Conservation (phyloP, 53 echinoderm and acorn worm species). For the Stichopus horrens region DNA sequence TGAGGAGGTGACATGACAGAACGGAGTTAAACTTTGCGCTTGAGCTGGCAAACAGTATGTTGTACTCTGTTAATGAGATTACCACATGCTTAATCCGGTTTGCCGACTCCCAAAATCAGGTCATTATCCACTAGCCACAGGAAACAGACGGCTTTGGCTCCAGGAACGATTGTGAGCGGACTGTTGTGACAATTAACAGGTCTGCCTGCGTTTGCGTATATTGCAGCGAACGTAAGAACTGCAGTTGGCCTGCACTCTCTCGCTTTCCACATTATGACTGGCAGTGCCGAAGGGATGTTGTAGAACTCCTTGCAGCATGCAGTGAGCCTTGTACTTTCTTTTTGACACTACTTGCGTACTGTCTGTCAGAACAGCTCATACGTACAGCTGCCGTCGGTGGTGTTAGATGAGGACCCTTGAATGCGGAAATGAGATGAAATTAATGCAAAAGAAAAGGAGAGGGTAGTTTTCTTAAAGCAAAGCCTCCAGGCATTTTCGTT, state of each 20-base stretch:
- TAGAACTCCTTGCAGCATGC: background rate
- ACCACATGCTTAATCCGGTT: slow-evolving; percentile 31
- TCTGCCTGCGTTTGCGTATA: too few species aligned
- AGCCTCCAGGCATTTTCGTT: too few species aligned
- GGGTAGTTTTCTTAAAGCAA: too few species aligned
- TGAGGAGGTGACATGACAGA: background rate
- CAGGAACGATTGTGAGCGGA: background rate
- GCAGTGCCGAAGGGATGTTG: too few species aligned
- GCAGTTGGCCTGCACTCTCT: too few species aligned
- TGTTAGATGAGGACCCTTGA: too few species aligned
- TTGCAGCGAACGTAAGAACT: too few species aligned
- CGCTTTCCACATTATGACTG: too few species aligned
- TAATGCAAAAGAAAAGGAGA: too few species aligned
- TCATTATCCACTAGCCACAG: slow-evolving; percentile 33
- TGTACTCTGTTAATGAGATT: slow-evolving; percentile 12
- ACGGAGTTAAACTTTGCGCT: slow-evolving; percentile 2
- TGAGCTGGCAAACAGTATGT: slow-evolving; percentile 19
- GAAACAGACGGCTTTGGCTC: slow-evolving; percentile 8
- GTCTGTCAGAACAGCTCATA: background rate
- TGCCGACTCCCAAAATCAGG: slow-evolving; percentile 7
- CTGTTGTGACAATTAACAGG: background rate
- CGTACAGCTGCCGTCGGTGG: too few species aligned
- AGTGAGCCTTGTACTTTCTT: background rate
- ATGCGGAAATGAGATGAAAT: too few species aligned
- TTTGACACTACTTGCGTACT: background rate